Evolutionary conservation across 2,797 vertebrate genomes (phyloP).

Genomic region (Lateolabrax maculatus): DNA sequence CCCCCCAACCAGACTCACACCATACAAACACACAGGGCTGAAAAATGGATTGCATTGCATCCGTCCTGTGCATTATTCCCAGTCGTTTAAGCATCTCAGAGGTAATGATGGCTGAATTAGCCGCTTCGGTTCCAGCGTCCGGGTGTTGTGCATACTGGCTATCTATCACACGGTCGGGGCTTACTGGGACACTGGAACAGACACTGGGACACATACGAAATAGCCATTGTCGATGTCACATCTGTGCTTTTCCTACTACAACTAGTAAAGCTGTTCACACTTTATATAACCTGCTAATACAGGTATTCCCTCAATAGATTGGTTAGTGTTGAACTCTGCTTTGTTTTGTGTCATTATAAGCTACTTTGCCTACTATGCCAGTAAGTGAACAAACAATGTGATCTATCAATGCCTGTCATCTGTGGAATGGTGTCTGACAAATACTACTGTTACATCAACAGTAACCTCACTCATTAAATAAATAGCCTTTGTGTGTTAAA

Average conservation of each 20-base stretch:
- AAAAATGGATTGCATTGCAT: conserved; percentile 55
- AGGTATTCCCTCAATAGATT: not conserved
- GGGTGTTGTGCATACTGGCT: not conserved
- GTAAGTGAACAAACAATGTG: not conserved
- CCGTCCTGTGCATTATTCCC: conserved; percentile 61
- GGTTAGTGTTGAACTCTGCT: not conserved
- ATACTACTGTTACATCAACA: not conserved
- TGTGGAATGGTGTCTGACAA: not conserved
- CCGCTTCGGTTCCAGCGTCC: not conserved
- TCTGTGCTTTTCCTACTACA: not conserved
- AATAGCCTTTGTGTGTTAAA: not conserved
- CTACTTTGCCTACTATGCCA: not conserved
- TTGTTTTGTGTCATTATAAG: not conserved
- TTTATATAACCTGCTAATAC: too few relatives aligned
- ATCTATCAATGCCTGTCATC: not conserved
- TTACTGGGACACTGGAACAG: conserved; percentile 19
- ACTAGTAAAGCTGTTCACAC: too few relatives aligned
- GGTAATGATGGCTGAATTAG: conserved; percentile 28
- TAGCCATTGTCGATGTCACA: too few relatives aligned
- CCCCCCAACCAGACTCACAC: conserved; percentile 22
- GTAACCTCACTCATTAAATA: not conserved
- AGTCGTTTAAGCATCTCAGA: conserved; percentile 21
- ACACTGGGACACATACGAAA: conserved; percentile 9
- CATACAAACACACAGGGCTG: conserved; percentile 37
- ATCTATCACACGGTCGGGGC: conserved; percentile 17